phyloP scores from a whole-genome alignment of 2,797 vertebrate genomes.

The Aselliscus stoliczkanus region DNA sequence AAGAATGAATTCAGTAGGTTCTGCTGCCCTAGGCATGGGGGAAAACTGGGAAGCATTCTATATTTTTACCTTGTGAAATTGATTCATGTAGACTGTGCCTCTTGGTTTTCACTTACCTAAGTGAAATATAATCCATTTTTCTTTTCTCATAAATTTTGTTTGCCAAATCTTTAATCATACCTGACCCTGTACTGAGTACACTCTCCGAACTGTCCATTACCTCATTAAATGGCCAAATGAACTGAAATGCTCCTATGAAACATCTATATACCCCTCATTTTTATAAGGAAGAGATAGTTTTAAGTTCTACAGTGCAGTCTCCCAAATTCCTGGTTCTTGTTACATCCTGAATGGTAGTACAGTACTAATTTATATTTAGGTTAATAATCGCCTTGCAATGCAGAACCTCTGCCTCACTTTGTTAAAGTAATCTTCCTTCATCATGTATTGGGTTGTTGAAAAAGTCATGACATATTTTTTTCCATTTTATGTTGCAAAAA shows the following conservation, averaged over 20 bases:
- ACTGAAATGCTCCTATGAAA: background rate
- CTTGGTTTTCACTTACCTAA: background rate
- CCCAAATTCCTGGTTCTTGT: background rate
- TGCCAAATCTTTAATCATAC: background rate
- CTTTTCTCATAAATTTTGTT: background rate
- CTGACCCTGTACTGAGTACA: background rate
- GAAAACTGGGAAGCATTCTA: background rate
- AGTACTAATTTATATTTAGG: background rate
- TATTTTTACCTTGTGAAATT: background rate
- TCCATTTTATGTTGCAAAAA: no score
- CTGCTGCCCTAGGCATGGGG: background rate
- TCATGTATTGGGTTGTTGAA: no score
- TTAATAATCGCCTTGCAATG: background rate
- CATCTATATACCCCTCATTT: background rate
- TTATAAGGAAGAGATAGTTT: background rate
- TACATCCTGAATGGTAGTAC: background rate
- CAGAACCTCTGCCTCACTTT: background rate
- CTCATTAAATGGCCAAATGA: background rate
- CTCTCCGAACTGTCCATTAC: background rate
- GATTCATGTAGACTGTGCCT: background rate
- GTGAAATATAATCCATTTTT: constrained; percentile 17
- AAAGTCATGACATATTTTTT: no score
- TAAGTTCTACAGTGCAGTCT: background rate
- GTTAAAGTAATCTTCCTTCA: background rate
- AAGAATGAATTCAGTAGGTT: background rate